phyloP scores from a whole-genome alignment of 2,113 vertebrate genomes.

The Microcebus ravelobensis region DNA sequence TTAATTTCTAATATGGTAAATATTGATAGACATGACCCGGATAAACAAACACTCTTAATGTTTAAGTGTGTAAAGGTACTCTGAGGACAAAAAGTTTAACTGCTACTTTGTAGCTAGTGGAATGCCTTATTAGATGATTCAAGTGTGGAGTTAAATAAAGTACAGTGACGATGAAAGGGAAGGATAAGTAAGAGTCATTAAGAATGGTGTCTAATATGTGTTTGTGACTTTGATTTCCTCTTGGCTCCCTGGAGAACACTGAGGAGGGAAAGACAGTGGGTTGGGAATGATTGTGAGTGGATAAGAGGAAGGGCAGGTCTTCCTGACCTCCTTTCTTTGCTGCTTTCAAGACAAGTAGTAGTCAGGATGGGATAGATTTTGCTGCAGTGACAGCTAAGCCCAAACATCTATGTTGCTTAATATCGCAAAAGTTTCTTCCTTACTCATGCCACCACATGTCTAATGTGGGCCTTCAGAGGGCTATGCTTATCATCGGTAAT shows the following conservation, averaged over 20 bases:
- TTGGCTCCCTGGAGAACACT: background rate
- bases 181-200: background rate
- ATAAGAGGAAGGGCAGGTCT: background rate
- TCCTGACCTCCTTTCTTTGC: background rate
- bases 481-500: background rate
- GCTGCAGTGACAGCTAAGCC: background rate
- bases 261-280: background rate
- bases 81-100: background rate
- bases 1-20: slow-evolving; percentile 6
- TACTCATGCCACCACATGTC: background rate
- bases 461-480: background rate
- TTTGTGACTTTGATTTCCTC: background rate
- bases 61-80: slow-evolving; percentile 5
- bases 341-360: background rate
- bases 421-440: background rate
- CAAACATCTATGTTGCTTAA: background rate
- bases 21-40: background rate
- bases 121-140: background rate
- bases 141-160: background rate
- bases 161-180: background rate
- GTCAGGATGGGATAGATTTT: background rate
- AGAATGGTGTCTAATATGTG: background rate
- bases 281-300: background rate
- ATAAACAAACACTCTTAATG: background rate
- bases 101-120: background rate